These are phyloP conservation scores for Styela plicata DNA, from an alignment of 23 tunicate species.

Conservation along the genomic window DNA sequence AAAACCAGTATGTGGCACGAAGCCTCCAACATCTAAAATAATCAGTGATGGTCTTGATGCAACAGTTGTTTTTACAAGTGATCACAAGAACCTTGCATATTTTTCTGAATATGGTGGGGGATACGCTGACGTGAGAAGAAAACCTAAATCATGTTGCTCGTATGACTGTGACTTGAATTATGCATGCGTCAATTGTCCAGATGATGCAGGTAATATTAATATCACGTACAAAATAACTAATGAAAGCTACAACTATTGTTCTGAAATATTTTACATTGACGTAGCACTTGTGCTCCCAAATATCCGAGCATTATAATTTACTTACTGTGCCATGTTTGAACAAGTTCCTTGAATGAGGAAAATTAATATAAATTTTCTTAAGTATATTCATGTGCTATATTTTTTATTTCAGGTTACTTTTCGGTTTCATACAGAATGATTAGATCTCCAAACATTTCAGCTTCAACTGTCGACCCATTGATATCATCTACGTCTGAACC, in stretches of 20 bases:
- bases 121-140: background rate
- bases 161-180: background rate
- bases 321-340: too few relatives aligned
- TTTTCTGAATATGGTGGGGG: background rate
- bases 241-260: too few relatives aligned
- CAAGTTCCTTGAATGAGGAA: too few relatives aligned
- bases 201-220: background rate
- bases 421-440: background rate
- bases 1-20: background rate
- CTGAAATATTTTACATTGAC: too few relatives aligned
- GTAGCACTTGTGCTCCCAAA: too few relatives aligned
- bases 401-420: slow-evolving; percentile 2
- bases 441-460: background rate
- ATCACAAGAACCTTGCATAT: background rate
- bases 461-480: background rate
- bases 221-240: background rate
- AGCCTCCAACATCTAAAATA: background rate
- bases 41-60: background rate
- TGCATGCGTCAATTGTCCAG: slow-evolving; percentile 12
- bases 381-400: too few relatives aligned
- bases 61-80: background rate
- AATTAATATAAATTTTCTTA: too few relatives aligned
- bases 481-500: background rate
- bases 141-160: background rate
- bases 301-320: too few relatives aligned